Base-by-base conservation (phyloP, 2,888 invertebrate species). In the Cetonia aurata region DNA sequence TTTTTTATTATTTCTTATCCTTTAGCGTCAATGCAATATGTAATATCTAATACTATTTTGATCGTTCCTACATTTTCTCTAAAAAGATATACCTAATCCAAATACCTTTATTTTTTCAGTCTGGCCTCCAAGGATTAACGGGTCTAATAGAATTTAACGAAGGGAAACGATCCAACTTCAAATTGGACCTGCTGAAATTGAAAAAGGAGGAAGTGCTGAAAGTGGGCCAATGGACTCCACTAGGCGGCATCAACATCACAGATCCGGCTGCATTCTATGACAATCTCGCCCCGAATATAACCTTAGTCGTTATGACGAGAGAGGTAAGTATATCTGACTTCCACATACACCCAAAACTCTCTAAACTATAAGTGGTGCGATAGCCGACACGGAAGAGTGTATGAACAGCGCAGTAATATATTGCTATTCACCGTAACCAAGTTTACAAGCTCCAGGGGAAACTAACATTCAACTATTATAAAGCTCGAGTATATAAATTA, bases 91-190 rank as follows among this genome's bases (percentile, higher is more conserved):
- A n/a, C n/a, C 10, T 53, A 57, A 48, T 10, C 57, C 9, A 13
- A 41, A 50, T 50, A 12, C 41, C 37, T 60, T 73, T 62, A 62
- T 74, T 56, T 79, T n/a, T 82, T 44, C 85, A 95, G 95, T 91
- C 92, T 37, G 91, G 92, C 79, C 89, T 94, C 52, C 92, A 93
- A 78, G 97, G 97, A 0, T 85, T 97, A 55, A 96, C 96, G 0
- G 98, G 98, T 0, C 92, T 91, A 42, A 90, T 97, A 60, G 91
- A 94, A 74, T 96, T 97, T 86, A 91, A 91, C 77, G 92, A 94
- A 79, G 96, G 96, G 0, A 89, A 92, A 73, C 87, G 98, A 42
- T 91, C 90, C 44, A 92, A 93, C 80, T 94, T 97, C 84, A 92
- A 93, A 81, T 87, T 98, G 67, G 96, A 97, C 81, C 86, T 96